Conservation (phyloP, 1,140 invertebrate genomes). For the Heliothis virescens region DNA sequence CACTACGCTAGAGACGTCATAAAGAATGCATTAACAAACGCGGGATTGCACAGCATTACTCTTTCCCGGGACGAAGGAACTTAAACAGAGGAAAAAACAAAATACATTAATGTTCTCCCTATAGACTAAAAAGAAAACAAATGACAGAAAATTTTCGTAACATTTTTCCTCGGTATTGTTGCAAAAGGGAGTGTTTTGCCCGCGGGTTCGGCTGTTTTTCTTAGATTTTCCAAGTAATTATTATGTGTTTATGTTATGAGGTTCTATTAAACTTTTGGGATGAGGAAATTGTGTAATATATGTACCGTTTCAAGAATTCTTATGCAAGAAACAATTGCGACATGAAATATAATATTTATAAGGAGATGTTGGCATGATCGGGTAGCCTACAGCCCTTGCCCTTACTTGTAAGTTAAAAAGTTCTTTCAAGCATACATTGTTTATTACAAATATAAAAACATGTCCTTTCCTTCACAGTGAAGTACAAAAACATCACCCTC, state of each 20-base stretch:
- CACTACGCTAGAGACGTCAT: slow-evolving; percentile 41
- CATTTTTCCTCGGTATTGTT: slow-evolving; percentile 21
- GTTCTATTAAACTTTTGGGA: background rate
- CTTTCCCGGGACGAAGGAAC: slow-evolving; percentile 25
- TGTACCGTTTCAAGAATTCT: too few relatives aligned
- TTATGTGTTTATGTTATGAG: background rate
- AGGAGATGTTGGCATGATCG: too few relatives aligned
- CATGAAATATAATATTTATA: too few relatives aligned
- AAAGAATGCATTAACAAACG: slow-evolving; percentile 49
- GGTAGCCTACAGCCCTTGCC: too few relatives aligned
- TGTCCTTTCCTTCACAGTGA: too few relatives aligned
- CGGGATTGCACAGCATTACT: slow-evolving; percentile 33
- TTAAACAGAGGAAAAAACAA: slow-evolving; percentile 36
- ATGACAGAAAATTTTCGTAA: slow-evolving; percentile 35
- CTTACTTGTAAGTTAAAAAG: too few relatives aligned
- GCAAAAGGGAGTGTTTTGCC: slow-evolving; percentile 13
- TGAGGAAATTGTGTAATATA: too few relatives aligned
- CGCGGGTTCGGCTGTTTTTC: slow-evolving; percentile 1
- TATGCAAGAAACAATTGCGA: too few relatives aligned
- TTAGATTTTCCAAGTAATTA: background rate
- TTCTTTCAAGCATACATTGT: too few relatives aligned
- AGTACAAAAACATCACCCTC: too few relatives aligned
- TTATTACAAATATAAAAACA: too few relatives aligned
- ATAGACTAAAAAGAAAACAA: slow-evolving; percentile 39
- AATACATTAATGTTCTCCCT: slow-evolving; percentile 41